Percentiles rank a stretch among this genome's conserved stretches.
phyloP scores from a whole-genome alignment of 2,113 vertebrate species.

The Labeo catla region DNA sequence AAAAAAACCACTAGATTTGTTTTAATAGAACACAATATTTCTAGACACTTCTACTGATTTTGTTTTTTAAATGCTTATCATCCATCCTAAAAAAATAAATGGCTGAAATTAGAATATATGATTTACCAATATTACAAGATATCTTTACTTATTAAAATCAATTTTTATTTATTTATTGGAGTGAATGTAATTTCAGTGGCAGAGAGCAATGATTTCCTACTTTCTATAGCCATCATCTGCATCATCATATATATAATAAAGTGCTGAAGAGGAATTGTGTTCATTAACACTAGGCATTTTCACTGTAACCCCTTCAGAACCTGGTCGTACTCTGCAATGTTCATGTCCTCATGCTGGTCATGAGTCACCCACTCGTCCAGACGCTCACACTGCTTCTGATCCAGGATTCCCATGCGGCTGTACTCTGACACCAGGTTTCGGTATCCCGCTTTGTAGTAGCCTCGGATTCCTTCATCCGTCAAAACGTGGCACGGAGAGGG shows the following conservation, averaged over 20 bases:
- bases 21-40: background rate
- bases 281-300: background rate
- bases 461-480: background rate
- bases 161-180: background rate
- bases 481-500: background rate
- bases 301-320: background rate
- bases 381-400: slow-evolving; percentile 23
- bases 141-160: background rate
- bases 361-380: slow-evolving; percentile 28
- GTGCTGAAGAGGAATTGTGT: background rate
- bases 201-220: background rate
- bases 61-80: background rate
- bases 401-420: slow-evolving; percentile 28
- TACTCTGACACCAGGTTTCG: slow-evolving; percentile 26
- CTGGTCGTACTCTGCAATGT: background rate
- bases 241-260: background rate
- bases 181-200: background rate
- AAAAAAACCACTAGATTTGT: background rate
- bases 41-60: slow-evolving; percentile 9
- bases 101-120: background rate
- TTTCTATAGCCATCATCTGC: background rate
- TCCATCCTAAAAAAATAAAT: background rate
- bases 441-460: slow-evolving; percentile 45
- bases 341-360: background rate
- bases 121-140: background rate